Evolutionary conservation across 1,140 invertebrate species (phyloP), one percentile per base, ranked within the genome.

Genomic region (Drosophila auraria): DNA sequence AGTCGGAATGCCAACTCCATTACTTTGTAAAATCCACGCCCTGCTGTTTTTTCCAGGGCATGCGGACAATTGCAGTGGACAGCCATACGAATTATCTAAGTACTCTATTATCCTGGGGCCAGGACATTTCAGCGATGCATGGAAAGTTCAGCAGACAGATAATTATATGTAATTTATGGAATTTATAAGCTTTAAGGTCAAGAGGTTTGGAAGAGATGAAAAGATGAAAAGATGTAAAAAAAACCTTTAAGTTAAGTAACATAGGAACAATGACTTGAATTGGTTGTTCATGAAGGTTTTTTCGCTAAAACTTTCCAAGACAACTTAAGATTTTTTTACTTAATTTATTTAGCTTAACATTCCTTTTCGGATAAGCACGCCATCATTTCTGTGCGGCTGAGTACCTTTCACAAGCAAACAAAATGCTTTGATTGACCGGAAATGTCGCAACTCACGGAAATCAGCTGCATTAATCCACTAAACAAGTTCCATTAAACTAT

Each of bases 21-120:
- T 40, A 51, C 59, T 51, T 23, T 5, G 60, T 27, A 51, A 47
- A 36, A 50, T 17, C 36, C 83, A 76, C 84, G 63, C 80, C 83
- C 77, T 51, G 57, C 75, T 78, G 73, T 60, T 51, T 12, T 47
- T 40, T 30, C 38, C 23, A 6, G 40, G 12, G 36, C 17, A 27
- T 17, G 53, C 20, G 30, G 9, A 66, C 50, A 78, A 61, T 74
- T 73, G 62, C 74, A 68, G 54, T 40, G 44, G 45, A 54, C n/a
- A 51, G 33, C 45, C 25, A 59, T n/a, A n/a, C 17, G 53, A 6
- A 56, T 15, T 36, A 1, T 14, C 33, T n/a, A 25, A 53, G 36
- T 51, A 33, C 71, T 71, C 71, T 61, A 73, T 73, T 73, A 73
- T 73, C 30, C 36, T 17, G 25, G 20, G 20, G 23, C 27, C 36